Evolutionary conservation across 2,797 vertebrate species (phyloP).

Genomic region (Gymnothorax javanicus): DNA sequence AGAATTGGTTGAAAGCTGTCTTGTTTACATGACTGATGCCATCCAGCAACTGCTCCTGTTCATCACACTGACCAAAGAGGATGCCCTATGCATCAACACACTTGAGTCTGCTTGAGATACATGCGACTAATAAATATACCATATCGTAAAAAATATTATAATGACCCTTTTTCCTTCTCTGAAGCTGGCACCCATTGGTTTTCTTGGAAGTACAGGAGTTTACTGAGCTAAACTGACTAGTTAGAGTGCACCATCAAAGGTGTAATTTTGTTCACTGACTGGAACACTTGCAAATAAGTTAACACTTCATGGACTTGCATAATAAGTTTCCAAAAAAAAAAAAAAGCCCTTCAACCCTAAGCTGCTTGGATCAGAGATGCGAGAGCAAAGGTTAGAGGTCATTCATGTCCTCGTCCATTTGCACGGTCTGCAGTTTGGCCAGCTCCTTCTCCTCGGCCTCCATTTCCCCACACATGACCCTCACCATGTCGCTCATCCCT

Average conservation of each 20-base stretch:
- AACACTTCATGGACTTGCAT: constrained; percentile 70
- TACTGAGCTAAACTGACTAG: constrained; percentile 51
- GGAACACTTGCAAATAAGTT: constrained; percentile 71
- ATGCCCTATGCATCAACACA: constrained; percentile 74
- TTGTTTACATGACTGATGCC: constrained; percentile 68
- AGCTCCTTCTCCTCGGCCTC: constrained; percentile 89
- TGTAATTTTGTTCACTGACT: constrained; percentile 51
- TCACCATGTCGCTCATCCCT: constrained; percentile 82
- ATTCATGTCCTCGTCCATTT: constrained; percentile 96
- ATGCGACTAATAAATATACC: constrained; percentile 51
- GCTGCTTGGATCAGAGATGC: constrained; percentile 56
- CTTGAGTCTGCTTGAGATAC: constrained; percentile 59
- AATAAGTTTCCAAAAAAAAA: constrained; percentile 37
- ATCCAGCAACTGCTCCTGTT: constrained; percentile 72
- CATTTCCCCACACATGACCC: constrained; percentile 88
- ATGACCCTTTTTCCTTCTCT: constrained; percentile 43
- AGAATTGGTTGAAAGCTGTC: constrained; percentile 74
- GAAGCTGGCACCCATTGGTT: constrained; percentile 37
- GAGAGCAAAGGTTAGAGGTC: constrained; percentile 80
- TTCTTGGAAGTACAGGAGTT: constrained; percentile 42
- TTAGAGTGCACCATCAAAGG: constrained; percentile 64
- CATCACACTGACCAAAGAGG: constrained; percentile 75
- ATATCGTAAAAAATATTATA: constrained; percentile 37
- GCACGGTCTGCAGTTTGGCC: constrained; percentile 95
- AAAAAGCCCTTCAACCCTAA: neutral